Base-by-base conservation (phyloP, 2,113 vertebrate species). In the Eudyptes chrysolophus region DNA sequence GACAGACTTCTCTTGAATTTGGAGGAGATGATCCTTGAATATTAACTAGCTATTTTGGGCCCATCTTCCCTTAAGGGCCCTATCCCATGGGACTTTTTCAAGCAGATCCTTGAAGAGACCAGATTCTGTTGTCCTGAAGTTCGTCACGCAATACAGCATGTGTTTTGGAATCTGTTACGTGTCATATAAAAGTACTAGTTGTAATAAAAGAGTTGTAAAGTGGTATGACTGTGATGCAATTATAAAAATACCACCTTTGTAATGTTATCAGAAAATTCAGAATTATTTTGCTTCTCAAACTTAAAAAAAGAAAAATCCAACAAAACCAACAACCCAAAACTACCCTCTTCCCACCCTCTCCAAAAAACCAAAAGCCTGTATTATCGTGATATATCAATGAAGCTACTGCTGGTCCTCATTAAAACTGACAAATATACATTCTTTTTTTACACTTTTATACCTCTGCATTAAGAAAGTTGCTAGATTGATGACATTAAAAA, bases 321-420 rank as follows among this genome's bases (percentile, higher is more conserved):
- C 11, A 46, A 69, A 60, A 58, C 18, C 16, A 49, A 51, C 10
- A 38, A 79, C 13, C 3, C 8, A 32, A 55, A 44, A 17, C n/a
- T 52, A 21, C 8, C 24, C 11, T 26, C 12, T 40, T 65, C 27
- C 10, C 5, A 85, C 19, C 8, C 22, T 76, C n/a, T n/a, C 40
- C 34, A 38, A 55, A 74, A 74, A 44, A 3, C 0, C 14, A 66
- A 49, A 58, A 66, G 15, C 25, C 20, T 1, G 0, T 46, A 64
- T 32, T 62, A 40, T 40, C 10, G 11, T 34, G 22, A n/a, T 40
- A 48, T 40, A 30, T 36, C 3, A 26, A 17, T 70, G 72, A 77
- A 49, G 40, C 7, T 62, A 40, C 22, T 64, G 25, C 17, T 71
- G 14, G 3, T 77, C n/a, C 20, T 42, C 62, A 42, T 36, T 70